These are phyloP conservation scores for Apis laboriosa DNA, from an alignment of 1,140 invertebrate species.

Conservation along the genomic window DNA sequence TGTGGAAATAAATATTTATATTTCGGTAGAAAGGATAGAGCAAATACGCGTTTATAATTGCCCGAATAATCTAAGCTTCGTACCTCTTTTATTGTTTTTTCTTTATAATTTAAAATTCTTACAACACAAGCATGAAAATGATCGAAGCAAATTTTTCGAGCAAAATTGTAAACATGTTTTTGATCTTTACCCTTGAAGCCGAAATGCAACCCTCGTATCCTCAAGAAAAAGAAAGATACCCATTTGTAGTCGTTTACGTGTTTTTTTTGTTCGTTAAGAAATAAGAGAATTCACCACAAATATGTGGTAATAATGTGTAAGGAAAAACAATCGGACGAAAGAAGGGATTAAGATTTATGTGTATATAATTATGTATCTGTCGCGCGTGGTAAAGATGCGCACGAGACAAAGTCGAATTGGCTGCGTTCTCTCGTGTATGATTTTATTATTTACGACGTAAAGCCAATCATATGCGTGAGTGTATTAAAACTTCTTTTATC, in stretches of 20 bases:
- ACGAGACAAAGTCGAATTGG: background rate
- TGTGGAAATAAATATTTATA: constrained; percentile 48
- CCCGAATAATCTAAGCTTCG: background rate
- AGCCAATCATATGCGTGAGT: constrained; percentile 26
- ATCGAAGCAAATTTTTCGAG: constrained; percentile 9
- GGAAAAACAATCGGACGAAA: constrained; percentile 1
- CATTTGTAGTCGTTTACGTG: constrained; percentile 76
- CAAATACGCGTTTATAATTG: constrained; percentile 9
- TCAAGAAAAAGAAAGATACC: constrained; percentile 70
- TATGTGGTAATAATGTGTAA: background rate
- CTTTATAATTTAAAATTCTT: background rate
- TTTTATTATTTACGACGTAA: constrained; percentile 5
- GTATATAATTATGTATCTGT: constrained; percentile 2
- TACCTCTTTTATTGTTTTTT: background rate
- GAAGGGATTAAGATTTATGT: background rate
- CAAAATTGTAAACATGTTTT: constrained; percentile 21
- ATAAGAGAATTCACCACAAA: background rate
- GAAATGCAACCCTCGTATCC: constrained; percentile 54
- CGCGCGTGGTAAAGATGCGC: background rate
- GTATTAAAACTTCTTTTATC: background rate
- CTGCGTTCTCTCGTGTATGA: constrained; percentile 1
- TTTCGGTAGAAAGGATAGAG: constrained; percentile 44
- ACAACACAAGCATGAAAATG: too few relatives aligned
- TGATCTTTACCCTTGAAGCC: constrained; percentile 32
- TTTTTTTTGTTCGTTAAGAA: constrained; percentile 67